phyloP scores from a whole-genome alignment of 2,797 vertebrate genomes.

The Hypotaenidia philippensis region DNA sequence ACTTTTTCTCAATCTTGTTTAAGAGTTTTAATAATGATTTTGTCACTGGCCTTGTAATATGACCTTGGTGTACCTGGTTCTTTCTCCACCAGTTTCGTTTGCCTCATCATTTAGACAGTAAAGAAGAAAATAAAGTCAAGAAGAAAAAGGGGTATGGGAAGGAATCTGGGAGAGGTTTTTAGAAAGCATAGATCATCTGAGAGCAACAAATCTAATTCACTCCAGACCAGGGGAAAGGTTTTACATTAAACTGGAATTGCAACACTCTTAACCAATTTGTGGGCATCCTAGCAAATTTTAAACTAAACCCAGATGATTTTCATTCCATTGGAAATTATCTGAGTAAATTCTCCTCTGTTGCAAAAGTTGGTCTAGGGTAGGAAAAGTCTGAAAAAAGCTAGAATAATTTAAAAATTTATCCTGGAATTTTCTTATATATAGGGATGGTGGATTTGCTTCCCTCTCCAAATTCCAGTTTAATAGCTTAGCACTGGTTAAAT shows the following conservation, averaged over 20 bases:
- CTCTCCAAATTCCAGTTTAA: not conserved
- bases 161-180: not conserved
- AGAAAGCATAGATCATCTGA: not conserved
- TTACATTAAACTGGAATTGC: not conserved
- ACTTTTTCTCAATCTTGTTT: not conserved
- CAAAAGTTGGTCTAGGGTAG: not conserved
- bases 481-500: not conserved
- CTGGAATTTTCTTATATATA: not conserved
- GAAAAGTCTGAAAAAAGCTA: not conserved
- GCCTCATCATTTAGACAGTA: not conserved
- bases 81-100: not conserved
- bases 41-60: not conserved
- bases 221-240: not conserved
- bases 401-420: not conserved
- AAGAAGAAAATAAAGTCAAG: not conserved
- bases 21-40: not conserved
- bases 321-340: not conserved
- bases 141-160: not conserved
- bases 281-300: not conserved
- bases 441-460: not conserved
- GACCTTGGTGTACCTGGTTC: not conserved
- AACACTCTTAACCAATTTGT: not conserved
- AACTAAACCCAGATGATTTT: not conserved
- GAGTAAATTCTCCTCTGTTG: not conserved
- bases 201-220: not conserved